phyloP scores from a whole-genome alignment of 2,797 vertebrate species.

The Picus viridis region DNA sequence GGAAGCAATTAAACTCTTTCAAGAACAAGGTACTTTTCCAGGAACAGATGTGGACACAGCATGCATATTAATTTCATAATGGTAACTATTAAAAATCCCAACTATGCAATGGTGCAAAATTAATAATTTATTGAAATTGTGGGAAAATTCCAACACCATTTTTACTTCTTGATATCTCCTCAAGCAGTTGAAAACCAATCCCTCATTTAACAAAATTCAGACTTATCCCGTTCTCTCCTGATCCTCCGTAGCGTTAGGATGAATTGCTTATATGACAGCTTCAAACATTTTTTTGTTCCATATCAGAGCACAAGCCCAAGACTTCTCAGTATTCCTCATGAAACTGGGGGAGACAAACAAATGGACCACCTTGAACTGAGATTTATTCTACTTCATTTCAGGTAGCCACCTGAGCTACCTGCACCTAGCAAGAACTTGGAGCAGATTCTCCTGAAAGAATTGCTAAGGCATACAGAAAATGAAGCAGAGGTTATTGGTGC shows the following conservation, averaged over 20 bases:
- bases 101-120: not conserved
- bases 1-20: not conserved
- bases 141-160: not conserved
- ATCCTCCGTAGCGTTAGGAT: not conserved
- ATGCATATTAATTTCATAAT: not conserved
- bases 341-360: not conserved
- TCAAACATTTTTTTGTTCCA: not conserved
- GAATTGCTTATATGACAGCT: not conserved
- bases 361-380: not conserved
- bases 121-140: not conserved
- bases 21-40: not conserved
- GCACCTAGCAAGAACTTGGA: no score
- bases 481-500: no score
- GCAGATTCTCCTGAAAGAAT: no score
- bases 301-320: not conserved
- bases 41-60: not conserved
- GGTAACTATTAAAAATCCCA: fast-evolving
- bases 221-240: not conserved
- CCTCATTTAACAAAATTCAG: not conserved
- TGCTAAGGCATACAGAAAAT: no score
- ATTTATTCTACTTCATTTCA: not conserved
- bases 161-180: not conserved
- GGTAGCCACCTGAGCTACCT: not conserved
- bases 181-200: not conserved
- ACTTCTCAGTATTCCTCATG: not conserved